Conservation (phyloP, 2,113 vertebrate species). For the Saccopteryx bilineata region DNA sequence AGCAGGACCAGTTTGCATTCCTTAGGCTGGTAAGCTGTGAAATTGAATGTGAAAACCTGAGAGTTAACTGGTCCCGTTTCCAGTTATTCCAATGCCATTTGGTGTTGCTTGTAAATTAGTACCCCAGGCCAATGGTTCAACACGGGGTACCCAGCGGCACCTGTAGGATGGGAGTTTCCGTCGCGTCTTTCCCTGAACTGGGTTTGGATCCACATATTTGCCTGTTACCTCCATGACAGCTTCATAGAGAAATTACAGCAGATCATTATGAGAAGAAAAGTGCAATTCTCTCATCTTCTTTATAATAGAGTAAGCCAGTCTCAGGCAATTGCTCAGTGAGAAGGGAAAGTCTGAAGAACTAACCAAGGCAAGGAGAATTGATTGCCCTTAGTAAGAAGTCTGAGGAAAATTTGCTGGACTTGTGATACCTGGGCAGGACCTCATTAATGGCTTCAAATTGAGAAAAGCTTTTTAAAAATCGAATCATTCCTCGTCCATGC, state of each 20-base stretch:
- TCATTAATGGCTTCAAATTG: neutral
- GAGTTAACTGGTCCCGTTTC: neutral
- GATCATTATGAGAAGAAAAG: neutral
- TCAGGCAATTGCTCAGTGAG: neutral
- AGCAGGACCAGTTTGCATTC: neutral
- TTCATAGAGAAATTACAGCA: neutral
- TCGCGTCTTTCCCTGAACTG: neutral
- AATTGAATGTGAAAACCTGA: neutral
- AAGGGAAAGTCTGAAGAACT: neutral
- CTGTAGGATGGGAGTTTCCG: neutral
- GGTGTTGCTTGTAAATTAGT: neutral
- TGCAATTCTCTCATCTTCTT: neutral
- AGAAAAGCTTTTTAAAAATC: slow-evolving; percentile 17
- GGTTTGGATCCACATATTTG: neutral
- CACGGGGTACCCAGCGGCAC: neutral
- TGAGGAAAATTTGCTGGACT: neutral
- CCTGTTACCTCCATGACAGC: neutral
- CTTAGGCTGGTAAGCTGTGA: neutral
- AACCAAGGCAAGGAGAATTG: neutral
- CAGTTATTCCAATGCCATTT: neutral
- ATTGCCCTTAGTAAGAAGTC: neutral
- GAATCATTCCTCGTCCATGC: neutral
- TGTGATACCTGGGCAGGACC: neutral
- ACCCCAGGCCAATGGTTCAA: neutral
- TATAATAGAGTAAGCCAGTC: neutral